Conservation (phyloP, 2,888 invertebrate genomes). For the Gastracanthus pulcherrimus region DNA sequence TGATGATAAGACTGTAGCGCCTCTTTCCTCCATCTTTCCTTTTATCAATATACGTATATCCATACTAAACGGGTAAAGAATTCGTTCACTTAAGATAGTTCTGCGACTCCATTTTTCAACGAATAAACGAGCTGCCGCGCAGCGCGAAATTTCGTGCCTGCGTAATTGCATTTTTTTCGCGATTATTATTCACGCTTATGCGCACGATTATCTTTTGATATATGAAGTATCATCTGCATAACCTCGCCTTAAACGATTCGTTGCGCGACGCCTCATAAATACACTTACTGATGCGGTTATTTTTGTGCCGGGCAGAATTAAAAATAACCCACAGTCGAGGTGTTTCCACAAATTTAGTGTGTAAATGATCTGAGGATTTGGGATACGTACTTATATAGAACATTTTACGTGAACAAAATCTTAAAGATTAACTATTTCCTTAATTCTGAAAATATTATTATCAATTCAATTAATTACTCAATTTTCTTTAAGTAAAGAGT, state of each 20-base stretch:
- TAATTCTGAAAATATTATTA: too few species aligned
- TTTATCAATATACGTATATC: not conserved
- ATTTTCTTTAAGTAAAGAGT: too few species aligned
- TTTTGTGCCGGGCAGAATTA: constrained; percentile 17
- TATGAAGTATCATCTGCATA: constrained; percentile 30
- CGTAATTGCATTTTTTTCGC: not conserved
- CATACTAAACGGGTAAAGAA: not conserved
- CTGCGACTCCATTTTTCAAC: constrained; percentile 18
- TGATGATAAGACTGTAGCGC: not conserved
- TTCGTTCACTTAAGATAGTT: not conserved
- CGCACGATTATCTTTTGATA: constrained; percentile 35
- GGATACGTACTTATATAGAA: not conserved
- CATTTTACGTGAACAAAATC: too few species aligned
- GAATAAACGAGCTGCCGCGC: constrained; percentile 12
- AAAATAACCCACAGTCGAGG: constrained; percentile 9
- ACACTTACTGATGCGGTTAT: constrained; percentile 19
- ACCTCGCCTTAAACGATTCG: constrained; percentile 19
- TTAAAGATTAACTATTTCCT: too few species aligned
- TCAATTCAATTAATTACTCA: too few species aligned
- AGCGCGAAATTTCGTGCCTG: not conserved
- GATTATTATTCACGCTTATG: constrained; percentile 7
- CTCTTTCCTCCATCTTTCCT: not conserved
- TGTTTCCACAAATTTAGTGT: constrained; percentile 1
- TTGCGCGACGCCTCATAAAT: constrained; percentile 6
- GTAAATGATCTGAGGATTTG: constrained; percentile 6